Conservation (phyloP, 1,140 invertebrate genomes). For the Ceratina japonica region DNA sequence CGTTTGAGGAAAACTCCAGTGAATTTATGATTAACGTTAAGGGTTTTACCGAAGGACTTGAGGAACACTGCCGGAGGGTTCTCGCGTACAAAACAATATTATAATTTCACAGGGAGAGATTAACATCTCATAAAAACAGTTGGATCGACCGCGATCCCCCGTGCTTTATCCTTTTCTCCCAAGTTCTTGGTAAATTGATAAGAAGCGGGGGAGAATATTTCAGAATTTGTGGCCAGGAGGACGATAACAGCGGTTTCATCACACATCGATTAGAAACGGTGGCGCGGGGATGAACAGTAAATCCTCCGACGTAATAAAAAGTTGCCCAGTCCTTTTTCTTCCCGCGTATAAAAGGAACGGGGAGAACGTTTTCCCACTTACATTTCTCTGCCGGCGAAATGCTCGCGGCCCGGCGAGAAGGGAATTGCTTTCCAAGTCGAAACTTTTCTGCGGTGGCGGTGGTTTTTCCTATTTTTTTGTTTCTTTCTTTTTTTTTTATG, state of each 20-base stretch:
- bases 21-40: background rate
- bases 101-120: no score
- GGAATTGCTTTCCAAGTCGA: conserved; percentile 63
- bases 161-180: no score
- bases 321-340: conserved; percentile 39
- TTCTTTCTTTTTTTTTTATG: conserved; percentile 31
- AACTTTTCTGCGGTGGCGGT: conserved; percentile 58
- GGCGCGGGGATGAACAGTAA: conserved; percentile 12
- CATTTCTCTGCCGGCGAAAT: conserved; percentile 45
- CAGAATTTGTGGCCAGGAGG: background rate
- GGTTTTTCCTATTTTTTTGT: conserved; percentile 47
- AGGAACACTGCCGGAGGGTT: no score
- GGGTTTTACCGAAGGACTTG: no score
- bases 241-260: background rate
- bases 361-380: conserved; percentile 39
- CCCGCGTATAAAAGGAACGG: conserved; percentile 35
- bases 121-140: no score
- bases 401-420: conserved; percentile 45
- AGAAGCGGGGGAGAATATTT: background rate
- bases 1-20: background rate
- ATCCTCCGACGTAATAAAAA: conserved; percentile 43
- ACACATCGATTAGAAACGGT: conserved; percentile 37
- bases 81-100: no score
- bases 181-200: no score
- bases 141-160: no score